A percentile compares a stretch with the other conserved stretches of the same genome.
phyloP scores from a whole-genome alignment of 2,113 vertebrate species.

The Rafetus swinhoei region DNA sequence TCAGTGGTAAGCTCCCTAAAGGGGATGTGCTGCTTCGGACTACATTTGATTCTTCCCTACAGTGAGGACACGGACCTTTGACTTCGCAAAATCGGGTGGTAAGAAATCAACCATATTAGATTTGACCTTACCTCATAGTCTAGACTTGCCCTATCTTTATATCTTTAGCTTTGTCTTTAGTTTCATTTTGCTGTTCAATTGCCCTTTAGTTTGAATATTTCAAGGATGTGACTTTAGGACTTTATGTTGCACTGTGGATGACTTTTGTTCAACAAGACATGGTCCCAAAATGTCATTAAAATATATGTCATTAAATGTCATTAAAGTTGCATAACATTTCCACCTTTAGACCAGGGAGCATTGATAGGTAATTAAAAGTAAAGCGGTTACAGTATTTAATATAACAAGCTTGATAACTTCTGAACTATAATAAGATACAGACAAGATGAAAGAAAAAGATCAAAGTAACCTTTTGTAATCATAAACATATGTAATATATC shows the following conservation, averaged over 20 bases:
- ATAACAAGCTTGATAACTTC: neutral
- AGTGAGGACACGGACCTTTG: too few species aligned
- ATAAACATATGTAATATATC: neutral
- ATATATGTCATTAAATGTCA: neutral
- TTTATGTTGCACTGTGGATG: neutral
- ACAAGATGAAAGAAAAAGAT: neutral
- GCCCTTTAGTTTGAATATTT: neutral
- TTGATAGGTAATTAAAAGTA: neutral
- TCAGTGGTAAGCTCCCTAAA: too few species aligned
- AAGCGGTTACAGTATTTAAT: neutral
- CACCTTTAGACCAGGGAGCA: neutral
- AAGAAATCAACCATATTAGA: too few species aligned
- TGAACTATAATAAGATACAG: neutral
- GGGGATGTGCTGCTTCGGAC: too few species aligned
- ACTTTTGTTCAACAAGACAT: neutral
- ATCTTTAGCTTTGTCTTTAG: rapidly evolving
- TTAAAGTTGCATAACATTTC: neutral
- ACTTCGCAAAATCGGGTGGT: too few species aligned
- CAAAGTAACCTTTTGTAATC: neutral
- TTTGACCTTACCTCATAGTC: too few species aligned
- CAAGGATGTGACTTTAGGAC: rapidly evolving
- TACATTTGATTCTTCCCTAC: too few species aligned
- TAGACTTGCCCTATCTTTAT: too few species aligned
- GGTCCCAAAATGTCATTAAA: neutral
- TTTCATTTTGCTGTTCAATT: rapidly evolving